These are phyloP conservation scores for Operophtera brumata DNA, from an alignment of 2,888 invertebrate genomes.

Conservation along the genomic window DNA sequence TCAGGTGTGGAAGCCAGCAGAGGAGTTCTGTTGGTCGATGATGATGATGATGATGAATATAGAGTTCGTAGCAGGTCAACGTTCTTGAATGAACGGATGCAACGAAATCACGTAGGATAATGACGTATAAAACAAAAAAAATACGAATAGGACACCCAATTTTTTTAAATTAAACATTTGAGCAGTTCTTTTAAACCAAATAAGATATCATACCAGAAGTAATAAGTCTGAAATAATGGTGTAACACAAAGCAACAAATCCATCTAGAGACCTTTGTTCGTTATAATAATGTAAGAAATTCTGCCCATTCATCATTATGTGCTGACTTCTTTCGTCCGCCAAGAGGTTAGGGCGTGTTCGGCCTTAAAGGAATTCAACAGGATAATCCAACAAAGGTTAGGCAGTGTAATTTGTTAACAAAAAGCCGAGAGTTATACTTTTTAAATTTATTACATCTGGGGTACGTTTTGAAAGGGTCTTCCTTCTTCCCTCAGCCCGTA, in stretches of 20 bases:
- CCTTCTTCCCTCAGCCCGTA: slow-evolving; percentile 25
- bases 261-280: slow-evolving; percentile 1
- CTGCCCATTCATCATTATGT: slow-evolving; percentile 63
- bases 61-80: too few species aligned
- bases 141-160: too few species aligned
- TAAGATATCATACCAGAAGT: too few species aligned
- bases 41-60: too few species aligned
- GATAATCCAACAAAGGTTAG: slow-evolving; percentile 38
- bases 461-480: slow-evolving; percentile 36
- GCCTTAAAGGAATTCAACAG: slow-evolving; percentile 43
- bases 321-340: slow-evolving; percentile 50
- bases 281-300: slow-evolving; percentile 51
- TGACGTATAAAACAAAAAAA: too few species aligned
- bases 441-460: slow-evolving; percentile 52
- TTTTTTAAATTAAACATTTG: too few species aligned
- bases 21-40: too few species aligned
- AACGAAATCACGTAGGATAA: too few species aligned
- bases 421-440: slow-evolving; percentile 50
- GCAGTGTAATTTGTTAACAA: slow-evolving; percentile 59
- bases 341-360: slow-evolving; percentile 47
- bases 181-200: too few species aligned
- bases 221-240: not conserved
- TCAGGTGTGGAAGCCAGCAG: too few species aligned
- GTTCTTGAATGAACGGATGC: too few species aligned
- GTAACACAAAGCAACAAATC: not conserved